Evolutionary conservation across 2,113 vertebrate genomes (phyloP).

Genomic region (Strix aluco): DNA sequence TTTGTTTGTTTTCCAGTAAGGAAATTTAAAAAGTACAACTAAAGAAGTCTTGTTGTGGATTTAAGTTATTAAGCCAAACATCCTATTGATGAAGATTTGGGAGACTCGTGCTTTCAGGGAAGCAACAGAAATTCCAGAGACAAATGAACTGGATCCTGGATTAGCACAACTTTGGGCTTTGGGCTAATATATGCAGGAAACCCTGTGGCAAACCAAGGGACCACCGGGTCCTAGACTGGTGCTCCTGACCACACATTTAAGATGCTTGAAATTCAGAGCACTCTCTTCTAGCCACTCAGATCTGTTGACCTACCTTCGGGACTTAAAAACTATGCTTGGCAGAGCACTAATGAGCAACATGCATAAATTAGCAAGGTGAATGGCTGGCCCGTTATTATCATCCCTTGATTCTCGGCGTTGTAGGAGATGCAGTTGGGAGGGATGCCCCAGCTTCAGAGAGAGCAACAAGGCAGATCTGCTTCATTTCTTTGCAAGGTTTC

Average conservation of each 20-base stretch:
- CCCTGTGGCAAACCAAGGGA: not conserved
- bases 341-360: not conserved
- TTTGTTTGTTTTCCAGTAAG: not conserved
- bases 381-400: not conserved
- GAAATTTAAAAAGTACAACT: not conserved
- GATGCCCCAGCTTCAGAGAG: not conserved
- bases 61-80: not conserved
- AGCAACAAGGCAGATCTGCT: not conserved
- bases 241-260: not conserved
- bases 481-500: not conserved
- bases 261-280: conserved; percentile 12
- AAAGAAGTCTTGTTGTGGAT: not conserved
- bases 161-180: not conserved
- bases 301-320: not conserved
- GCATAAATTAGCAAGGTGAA: conserved; percentile 52
- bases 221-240: fast-evolving
- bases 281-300: not conserved
- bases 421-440: not conserved
- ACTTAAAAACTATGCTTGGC: not conserved
- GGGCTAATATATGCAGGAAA: not conserved
- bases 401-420: not conserved
- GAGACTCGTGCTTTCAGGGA: not conserved
- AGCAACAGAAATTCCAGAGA: not conserved
- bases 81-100: not conserved
- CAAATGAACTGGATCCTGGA: not conserved